A percentile compares a stretch with the other conserved stretches of the same genome.
Conservation (phyloP, 2,888 invertebrate species). For the Hofmannophila pseudospretella region DNA sequence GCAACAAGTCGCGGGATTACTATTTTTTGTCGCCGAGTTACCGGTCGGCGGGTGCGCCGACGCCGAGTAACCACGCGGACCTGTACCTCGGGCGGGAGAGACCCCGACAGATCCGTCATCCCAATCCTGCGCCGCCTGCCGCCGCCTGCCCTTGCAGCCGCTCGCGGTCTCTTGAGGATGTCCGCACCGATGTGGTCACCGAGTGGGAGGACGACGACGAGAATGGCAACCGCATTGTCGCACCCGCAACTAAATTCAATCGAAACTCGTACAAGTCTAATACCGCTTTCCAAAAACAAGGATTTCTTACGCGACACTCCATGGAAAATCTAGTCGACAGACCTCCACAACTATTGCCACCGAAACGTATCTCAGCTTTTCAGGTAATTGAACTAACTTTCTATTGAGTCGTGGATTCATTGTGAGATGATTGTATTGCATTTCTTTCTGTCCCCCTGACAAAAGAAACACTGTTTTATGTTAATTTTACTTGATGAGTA, state of each 20-base stretch:
- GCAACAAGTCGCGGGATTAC: constrained; percentile 68
- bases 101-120: constrained; percentile 63
- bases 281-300: constrained; percentile 59
- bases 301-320: constrained; percentile 79
- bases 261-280: constrained; percentile 55
- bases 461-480: constrained; percentile 20
- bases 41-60: constrained; percentile 81
- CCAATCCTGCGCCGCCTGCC: constrained; percentile 41
- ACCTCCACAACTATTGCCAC: constrained; percentile 66
- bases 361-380: constrained; percentile 73
- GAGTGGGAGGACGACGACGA: constrained; percentile 81
- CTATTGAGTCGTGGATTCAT: constrained; percentile 44
- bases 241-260: constrained; percentile 69
- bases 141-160: constrained; percentile 78
- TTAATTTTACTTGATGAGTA: constrained; percentile 22
- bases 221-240: constrained; percentile 78
- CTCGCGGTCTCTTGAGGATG: constrained; percentile 85
- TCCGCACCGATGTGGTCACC: constrained; percentile 81
- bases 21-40: constrained; percentile 85
- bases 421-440: constrained; percentile 36
- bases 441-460: constrained; percentile 28
- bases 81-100: constrained; percentile 53
- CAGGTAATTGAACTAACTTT: constrained; percentile 72
- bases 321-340: constrained; percentile 83
- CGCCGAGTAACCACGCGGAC: constrained; percentile 50